A percentile compares a stretch with the other conserved stretches of the same genome.
phyloP scores from a whole-genome alignment of 2,797 vertebrate genomes.

The Morus bassanus region DNA sequence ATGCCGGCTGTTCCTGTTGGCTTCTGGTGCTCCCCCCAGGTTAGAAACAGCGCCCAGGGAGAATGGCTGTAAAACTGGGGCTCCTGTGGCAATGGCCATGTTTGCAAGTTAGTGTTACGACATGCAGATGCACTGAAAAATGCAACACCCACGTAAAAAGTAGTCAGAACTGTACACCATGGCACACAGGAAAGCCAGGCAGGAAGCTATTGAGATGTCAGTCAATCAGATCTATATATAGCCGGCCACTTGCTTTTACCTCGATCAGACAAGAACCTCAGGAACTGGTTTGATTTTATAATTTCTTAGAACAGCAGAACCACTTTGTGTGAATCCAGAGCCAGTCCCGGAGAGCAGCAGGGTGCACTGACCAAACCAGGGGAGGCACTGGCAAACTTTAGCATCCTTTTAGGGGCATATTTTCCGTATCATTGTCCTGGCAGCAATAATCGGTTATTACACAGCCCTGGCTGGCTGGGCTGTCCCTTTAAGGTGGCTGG shows the following conservation, averaged over 20 bases:
- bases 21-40: not conserved
- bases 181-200: not conserved
- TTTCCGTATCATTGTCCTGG: not conserved
- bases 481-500: not conserved
- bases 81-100: not conserved
- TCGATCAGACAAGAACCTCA: not conserved
- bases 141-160: not conserved
- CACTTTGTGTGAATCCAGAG: not conserved
- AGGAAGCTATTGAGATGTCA: slow-evolving; percentile 19
- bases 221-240: not conserved
- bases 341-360: not conserved
- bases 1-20: not conserved
- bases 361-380: not conserved
- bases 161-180: not conserved
- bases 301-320: not conserved
- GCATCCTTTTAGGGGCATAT: not conserved
- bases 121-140: not conserved
- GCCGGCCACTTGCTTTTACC: not conserved
- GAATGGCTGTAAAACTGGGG: not conserved
- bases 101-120: not conserved
- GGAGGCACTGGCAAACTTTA: not conserved
- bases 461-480: not conserved
- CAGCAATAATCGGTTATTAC: not conserved
- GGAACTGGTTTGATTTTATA: not conserved
- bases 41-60: not conserved